Evolutionary conservation across 1,140 invertebrate species (phyloP), one percentile per base, ranked within the genome.

Genomic region (Zaprionus ornatus): DNA sequence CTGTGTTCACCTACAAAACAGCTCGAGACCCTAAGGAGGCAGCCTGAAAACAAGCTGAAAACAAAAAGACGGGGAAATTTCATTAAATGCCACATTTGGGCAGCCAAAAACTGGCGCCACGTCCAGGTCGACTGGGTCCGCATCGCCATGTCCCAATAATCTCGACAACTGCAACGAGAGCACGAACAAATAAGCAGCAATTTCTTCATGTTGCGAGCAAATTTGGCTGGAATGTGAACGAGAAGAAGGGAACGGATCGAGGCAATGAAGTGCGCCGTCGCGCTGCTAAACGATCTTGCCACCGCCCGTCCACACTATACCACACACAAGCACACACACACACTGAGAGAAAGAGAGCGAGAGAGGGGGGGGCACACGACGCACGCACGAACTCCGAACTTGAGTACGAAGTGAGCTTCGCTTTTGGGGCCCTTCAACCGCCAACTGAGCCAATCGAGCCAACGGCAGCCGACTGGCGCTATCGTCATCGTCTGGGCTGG

Each of bases 201-300:
- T 90, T 90, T 90, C 79, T 82, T 79, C 85, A 90, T 90, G 85
- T 85, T 90, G 84, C 65, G 69, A 82, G 86, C 85, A 90, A 90
- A 90, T 90, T 90, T 82, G 85, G 85, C 80, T 82, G 85, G 81
- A 90, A 90, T 90, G 75, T 73, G 64, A 64, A 72, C 42, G 59
- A 61, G 52, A 19, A 19, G 42, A 68, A 12, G 23, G 23, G 57
- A n/a, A 23, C 40, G 45, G 10, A 50, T 50, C 45, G 45, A 54
- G 67, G 77, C 71, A 90, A 90, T 90, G 85, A 90, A 90, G 85
- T 90, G 85, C 85, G 85, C 85, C 85, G 82, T 73, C 78, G 79
- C 68, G 73, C 81, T 90, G 85, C 81, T 90, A 90, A 90, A 90
- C 85, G 85, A 90, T 90, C 85, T 90, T 90, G 85, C 85, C 85